Base-by-base conservation (phyloP, 2,113 vertebrate species). In the Antigone vipio region DNA sequence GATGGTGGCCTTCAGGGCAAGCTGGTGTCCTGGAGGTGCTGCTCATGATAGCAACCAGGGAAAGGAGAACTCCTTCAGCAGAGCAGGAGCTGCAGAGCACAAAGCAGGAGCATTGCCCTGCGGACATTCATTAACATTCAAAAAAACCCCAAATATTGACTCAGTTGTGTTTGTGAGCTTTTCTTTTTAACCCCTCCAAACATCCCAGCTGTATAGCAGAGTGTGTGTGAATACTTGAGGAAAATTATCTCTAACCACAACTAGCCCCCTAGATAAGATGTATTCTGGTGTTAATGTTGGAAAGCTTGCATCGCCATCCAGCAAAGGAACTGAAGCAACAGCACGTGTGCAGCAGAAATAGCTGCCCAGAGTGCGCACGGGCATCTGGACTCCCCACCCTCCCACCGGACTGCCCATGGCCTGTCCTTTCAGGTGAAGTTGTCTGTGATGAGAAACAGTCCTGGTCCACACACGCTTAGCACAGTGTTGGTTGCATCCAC, bases 181-280 rank as follows among this genome's bases (percentile, higher is more conserved):
- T 91, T 92, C 90, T 96, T 96, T 96, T 84, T 88, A 92, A 72
- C 79, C 62, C 88, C 56, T 91, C 79, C 83, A 95, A 93, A 94
- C 64, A 81, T 72, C 92, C 64, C 96, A 95, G 91, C 85, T 95
- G 92, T 81, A 78, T 56, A 82, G 60, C 66, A 92, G 62, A 62
- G 17, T 22, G 49, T 93, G 77, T 89, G 84, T 47, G 73, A 95
- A 81, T 87, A 56, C 76, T 78, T 60, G 76, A 92, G 52, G 66
- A 72, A 92, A 93, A 92, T 88, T 92, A 72, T 85, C 81, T 91
- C 66, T 68, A 79, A 59, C 87, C 45, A 1, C 73, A 93, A 29
- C 77, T 47, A 56, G 24, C 27, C 29, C 15, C 58, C 66, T 64
- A 69, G 81, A 92, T 85, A 88, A 96, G 85, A 80, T 20, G 24